Evolutionary conservation across 2,113 vertebrate species (phyloP), one percentile per base, ranked within the genome.

Genomic region (Fregata magnificens): DNA sequence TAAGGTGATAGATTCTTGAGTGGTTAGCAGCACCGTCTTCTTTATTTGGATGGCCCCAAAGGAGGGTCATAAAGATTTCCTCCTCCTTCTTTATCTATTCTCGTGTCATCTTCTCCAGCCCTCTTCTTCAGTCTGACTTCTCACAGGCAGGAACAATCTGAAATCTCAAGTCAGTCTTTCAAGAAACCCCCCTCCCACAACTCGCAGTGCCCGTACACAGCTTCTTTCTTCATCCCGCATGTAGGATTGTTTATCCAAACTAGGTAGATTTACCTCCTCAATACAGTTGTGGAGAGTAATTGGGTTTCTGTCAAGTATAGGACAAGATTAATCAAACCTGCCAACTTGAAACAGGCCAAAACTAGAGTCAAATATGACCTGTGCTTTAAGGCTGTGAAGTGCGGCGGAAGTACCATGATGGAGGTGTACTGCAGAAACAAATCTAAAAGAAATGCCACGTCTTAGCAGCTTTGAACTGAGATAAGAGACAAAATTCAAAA

Each of bases 311-410:
- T 84, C 77, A 89, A 53, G 49, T 55, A 66, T 3, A 49, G 65
- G 84, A 93, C 69, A 80, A 95, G 71, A 91, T 85, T 69, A 85
- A 95, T 92, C 94, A 94, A 93, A 85, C 45, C 58, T 80, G 74
- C 44, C 81, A 66, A 45, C 19, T 29, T 53, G 45, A 89, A 95
- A 85, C 44, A 50, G 81, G 53, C 66, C 86, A 91, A 82, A 93
- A 65, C 36, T 34, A 34, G 66, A 91, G 55, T 79, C 89, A 89
- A 20, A 56, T 44, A 72, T 58, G 81, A 92, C 89, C 89, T 77
- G 40, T 76, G 74, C 56, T 91, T 82, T 45, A 4, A 93, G 72
- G 59, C 56, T 44, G 31, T 16, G 69, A 91, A 92, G 93, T 19
- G 49, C 80, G 92, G 34, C 45, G 74, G 66, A 70, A 74, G 52